phyloP scores from a whole-genome alignment of 64 coral and sea anemone genomes.

The Catalaphyllia jardinei region DNA sequence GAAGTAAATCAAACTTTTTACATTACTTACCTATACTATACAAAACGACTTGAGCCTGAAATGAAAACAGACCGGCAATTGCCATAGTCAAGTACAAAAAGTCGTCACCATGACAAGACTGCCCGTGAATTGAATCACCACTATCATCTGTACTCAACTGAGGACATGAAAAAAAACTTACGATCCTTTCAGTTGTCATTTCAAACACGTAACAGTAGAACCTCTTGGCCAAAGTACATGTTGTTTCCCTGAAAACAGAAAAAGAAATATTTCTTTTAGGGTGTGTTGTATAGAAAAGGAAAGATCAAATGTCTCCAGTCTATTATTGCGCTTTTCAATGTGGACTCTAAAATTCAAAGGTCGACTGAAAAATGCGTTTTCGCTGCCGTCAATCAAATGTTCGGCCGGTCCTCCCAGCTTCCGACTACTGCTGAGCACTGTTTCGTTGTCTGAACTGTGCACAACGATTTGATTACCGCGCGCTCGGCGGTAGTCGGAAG shows the following conservation, averaged over 20 bases:
- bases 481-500: too few relatives aligned
- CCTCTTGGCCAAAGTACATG: conserved; percentile 71
- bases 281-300: too few relatives aligned
- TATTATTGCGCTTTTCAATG: too few relatives aligned
- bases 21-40: conserved; percentile 82
- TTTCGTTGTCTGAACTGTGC: too few relatives aligned
- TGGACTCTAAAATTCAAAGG: too few relatives aligned
- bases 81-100: not conserved
- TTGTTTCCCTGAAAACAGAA: conserved; percentile 60
- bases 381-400: too few relatives aligned
- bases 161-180: conserved; percentile 39
- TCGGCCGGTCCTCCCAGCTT: too few relatives aligned
- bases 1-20: not conserved
- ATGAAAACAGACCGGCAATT: conserved; percentile 11
- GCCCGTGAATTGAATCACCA: not conserved
- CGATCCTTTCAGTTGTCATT: conserved; percentile 72
- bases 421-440: too few relatives aligned
- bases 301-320: too few relatives aligned
- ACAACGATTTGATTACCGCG: too few relatives aligned
- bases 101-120: too few relatives aligned
- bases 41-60: conserved; percentile 81
- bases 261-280: not conserved
- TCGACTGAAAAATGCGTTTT: too few relatives aligned
- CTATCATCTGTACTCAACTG: not conserved
- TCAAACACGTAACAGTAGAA: conserved; percentile 92